Conservation (phyloP, 37 sponge, comb jelly and placozoan genomes). For the Petrosia ficiformis region DNA sequence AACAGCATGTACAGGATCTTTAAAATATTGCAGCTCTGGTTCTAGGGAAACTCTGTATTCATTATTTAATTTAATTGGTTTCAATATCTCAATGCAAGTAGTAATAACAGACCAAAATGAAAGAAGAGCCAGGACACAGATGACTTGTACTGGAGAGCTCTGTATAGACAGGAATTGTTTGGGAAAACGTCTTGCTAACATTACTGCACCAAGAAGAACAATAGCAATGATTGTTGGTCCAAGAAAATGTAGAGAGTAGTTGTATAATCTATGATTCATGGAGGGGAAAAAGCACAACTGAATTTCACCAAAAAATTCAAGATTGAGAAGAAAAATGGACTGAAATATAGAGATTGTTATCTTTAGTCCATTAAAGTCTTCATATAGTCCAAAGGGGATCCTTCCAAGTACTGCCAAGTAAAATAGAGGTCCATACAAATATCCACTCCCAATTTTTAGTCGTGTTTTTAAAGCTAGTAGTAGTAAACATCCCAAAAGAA, state of each 20-base stretch:
- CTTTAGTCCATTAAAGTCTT: background rate
- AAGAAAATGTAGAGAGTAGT: background rate
- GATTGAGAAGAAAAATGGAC: background rate
- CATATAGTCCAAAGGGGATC: background rate
- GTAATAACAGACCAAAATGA: constrained; percentile 2
- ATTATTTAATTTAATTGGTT: background rate
- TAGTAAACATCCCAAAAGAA: background rate
- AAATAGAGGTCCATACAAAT: background rate
- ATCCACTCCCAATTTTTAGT: background rate
- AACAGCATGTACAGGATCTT: background rate
- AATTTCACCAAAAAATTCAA: constrained; percentile 3
- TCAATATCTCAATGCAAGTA: background rate
- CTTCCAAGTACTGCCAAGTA: background rate
- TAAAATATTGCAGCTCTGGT: background rate
- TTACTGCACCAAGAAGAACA: constrained; percentile 2
- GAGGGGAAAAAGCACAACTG: background rate
- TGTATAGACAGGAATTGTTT: background rate
- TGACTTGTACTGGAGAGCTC: constrained; percentile 1
- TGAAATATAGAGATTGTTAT: background rate
- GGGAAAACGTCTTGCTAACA: background rate
- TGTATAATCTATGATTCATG: background rate
- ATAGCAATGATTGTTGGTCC: background rate
- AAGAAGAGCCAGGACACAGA: background rate
- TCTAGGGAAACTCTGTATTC: background rate
- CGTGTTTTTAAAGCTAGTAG: background rate